Base-by-base conservation (phyloP, 2,797 vertebrate genomes). In the Manis crassicaudata region DNA sequence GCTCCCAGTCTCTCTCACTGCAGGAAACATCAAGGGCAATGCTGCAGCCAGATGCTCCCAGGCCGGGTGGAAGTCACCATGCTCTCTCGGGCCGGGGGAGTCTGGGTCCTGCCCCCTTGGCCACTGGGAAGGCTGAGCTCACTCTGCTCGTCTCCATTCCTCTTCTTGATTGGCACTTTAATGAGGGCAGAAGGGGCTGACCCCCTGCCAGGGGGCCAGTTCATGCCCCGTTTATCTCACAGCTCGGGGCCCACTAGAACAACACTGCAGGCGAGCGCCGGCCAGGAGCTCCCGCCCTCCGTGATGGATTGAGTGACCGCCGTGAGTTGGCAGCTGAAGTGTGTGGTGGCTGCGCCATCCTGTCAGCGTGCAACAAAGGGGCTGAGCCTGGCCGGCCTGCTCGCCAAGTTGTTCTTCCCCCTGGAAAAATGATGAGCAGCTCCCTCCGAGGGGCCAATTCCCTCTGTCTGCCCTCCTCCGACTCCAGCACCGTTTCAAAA, bases 81-180 rank as follows among this genome's bases (percentile, higher is more conserved):
- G 37, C 60, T 0, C 52, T 43, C 40, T 7, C 27, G 5, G 94
- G 29, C 4, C 16, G 73, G 29, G 52, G 82, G 46, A 35, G 58
- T 5, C 91, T 0, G 65, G 72, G 60, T 68, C 80, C 95, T 52
- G 96, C 86, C 92, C 90, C 70, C 56, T 43, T 2, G 82, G 95
- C 81, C 13, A 46, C 68, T 0, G 1, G 35, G 63, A 56, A 68
- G 90, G 86, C 96, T 46, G 72, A 23, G 92, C 94, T 96, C 96
- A 97, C 98, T 97, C 96, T 97, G 96, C 95, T 98, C 98, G 54
- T 27, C 96, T 97, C 98, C 99, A 99, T 99, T 99, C 99, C 98
- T 99, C 99, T 99, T 99, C 98, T 98, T 98, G 99, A 99, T 98
- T 99, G 99, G 99, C 99, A 99, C 98, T 99, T 99, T 99, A 99